Evolutionary conservation across 2,888 invertebrate genomes (phyloP), one percentile per base, ranked within the genome.

Genomic region (Cerastis rubricosa): DNA sequence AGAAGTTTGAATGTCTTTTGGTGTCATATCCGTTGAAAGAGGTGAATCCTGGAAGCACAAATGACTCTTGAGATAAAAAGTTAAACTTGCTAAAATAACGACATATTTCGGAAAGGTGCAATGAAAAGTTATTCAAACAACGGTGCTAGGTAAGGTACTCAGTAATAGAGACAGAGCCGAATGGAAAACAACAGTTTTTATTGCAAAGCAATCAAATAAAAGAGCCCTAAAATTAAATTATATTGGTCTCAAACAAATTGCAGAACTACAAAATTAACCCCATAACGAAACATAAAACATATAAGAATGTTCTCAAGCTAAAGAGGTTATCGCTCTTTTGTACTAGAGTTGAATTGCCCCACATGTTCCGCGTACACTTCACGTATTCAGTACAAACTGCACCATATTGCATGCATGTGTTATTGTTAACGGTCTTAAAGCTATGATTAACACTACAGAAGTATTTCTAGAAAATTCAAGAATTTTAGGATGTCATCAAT

Each of bases 401-500:
- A 78, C 69, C 86, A 88, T 79, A 76, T 83, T 87, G 87, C 75
- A 71, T 77, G 81, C 87, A 88, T 88, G 78, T 87, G 87, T 80
- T 81, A 76, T 88, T 84, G 82, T 88, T 85, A 64, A 82, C 51
- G n/a, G 66, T 61, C 67, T 71, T 71, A 54, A n/a, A 63, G 22
- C 47, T 65, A 25, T 65, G 40, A 79, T 35, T 70, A 2, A 64
- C 17, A 63, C 4, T n/a, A 25, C 82, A 83, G 82, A 81, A 83
- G 82, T 76, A 75, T 65, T 71, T 81, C 45, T 12, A 49, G 25
- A 19, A n/a, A 0, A 57, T 57, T 19, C 17, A 43, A 19, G 11
- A 51, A 8, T 35, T 40, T 59, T 43, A 1, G 12, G 2, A 51
- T 8, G 40, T 9, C 35, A 14, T n/a, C 14, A 17, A 1, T 22